Conservation (phyloP, 1,140 invertebrate genomes). For the Drosophila ogumai region DNA sequence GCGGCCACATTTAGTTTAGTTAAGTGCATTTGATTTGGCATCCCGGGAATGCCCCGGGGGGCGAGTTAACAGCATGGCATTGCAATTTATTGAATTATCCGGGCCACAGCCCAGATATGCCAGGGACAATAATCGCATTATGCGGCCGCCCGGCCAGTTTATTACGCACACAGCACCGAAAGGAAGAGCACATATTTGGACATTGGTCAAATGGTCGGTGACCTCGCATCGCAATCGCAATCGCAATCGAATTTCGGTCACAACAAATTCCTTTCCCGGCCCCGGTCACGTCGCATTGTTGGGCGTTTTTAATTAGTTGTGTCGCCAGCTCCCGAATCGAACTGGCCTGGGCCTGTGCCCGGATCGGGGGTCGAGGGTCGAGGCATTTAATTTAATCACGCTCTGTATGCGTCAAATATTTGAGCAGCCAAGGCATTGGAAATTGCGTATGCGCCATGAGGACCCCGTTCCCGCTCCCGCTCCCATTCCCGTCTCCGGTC, state of each 20-base stretch:
- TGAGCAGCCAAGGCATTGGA: slow-evolving; percentile 63
- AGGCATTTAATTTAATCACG: slow-evolving; percentile 72
- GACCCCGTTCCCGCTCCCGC: slow-evolving; percentile 2
- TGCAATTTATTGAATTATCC: slow-evolving; percentile 78
- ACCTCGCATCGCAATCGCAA: slow-evolving; percentile 50
- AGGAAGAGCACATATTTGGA: slow-evolving; percentile 18
- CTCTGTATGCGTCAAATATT: slow-evolving; percentile 77
- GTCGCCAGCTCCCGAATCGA: slow-evolving; percentile 39
- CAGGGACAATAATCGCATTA: slow-evolving; percentile 75
- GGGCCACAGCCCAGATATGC: slow-evolving; percentile 39
- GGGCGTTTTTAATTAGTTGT: slow-evolving; percentile 81
- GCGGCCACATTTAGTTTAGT: slow-evolving; percentile 70
- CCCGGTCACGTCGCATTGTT: slow-evolving; percentile 56
- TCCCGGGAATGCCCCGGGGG: slow-evolving; percentile 34
- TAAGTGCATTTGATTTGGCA: slow-evolving; percentile 81
- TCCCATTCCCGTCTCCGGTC: not conserved
- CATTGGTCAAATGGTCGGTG: slow-evolving; percentile 49
- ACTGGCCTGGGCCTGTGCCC: slow-evolving; percentile 29
- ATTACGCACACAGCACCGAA: slow-evolving; percentile 26
- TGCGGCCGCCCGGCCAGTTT: slow-evolving; percentile 38
- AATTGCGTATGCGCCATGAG: slow-evolving; percentile 76
- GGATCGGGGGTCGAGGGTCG: not conserved
- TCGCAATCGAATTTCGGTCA: slow-evolving; percentile 41
- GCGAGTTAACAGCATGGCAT: slow-evolving; percentile 59
- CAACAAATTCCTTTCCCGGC: slow-evolving; percentile 43